A percentile compares a stretch with the other conserved stretches of the same genome.
Evolutionary conservation across 1,140 invertebrate species (phyloP).

Genomic region (Venturia canescens): DNA sequence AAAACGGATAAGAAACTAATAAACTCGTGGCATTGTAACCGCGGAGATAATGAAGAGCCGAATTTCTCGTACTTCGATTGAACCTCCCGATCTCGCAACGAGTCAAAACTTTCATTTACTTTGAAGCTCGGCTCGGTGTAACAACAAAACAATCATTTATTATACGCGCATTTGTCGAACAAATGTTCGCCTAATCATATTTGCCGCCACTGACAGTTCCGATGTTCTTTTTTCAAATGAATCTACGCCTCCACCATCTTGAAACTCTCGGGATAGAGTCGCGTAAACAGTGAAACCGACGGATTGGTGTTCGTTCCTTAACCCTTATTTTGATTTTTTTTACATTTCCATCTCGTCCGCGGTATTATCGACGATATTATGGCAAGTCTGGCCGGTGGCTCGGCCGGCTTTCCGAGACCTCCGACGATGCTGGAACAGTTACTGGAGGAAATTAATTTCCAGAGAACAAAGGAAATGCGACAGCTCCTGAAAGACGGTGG

Average conservation of each 20-base stretch:
- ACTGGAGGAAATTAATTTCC: constrained; percentile 93
- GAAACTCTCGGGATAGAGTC: neutral
- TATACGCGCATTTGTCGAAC: too few relatives aligned
- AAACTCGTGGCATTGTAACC: neutral
- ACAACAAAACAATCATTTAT: too few relatives aligned
- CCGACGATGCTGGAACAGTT: constrained; percentile 90
- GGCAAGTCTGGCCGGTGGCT: constrained; percentile 68
- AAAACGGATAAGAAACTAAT: neutral
- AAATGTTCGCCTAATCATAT: neutral
- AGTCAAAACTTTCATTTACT: too few relatives aligned
- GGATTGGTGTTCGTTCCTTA: neutral
- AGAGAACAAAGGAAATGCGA: constrained; percentile 92
- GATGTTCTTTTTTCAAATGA: neutral
- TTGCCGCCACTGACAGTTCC: constrained; percentile 1
- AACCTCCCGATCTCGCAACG: too few relatives aligned
- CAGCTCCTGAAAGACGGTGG: constrained; percentile 91
- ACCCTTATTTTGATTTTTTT: neutral
- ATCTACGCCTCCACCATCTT: constrained; percentile 2
- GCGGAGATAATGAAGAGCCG: neutral
- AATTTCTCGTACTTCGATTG: neutral
- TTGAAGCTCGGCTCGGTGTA: too few relatives aligned
- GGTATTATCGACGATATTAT: constrained; percentile 51
- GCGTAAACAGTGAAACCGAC: constrained; percentile 5
- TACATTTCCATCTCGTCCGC: neutral
- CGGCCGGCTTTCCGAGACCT: constrained; percentile 79